Percentiles rank a stretch among this genome's conserved stretches.
phyloP scores from a whole-genome alignment of 2,113 vertebrate genomes.

The Oostethus manadensis region DNA sequence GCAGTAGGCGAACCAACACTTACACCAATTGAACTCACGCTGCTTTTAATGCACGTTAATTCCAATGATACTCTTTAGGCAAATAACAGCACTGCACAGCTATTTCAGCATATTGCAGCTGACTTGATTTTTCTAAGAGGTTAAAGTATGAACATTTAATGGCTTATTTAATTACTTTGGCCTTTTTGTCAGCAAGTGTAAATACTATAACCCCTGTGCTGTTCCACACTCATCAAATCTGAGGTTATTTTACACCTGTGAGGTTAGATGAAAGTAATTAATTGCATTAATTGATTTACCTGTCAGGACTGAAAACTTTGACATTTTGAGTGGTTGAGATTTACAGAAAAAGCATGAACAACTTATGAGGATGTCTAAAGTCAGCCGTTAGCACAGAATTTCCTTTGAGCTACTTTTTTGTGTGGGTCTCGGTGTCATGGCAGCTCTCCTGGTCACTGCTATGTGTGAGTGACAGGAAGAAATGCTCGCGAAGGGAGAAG shows the following conservation, averaged over 20 bases:
- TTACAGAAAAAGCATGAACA: conserved; percentile 20
- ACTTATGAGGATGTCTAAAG: conserved; percentile 8
- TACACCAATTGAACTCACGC: background rate
- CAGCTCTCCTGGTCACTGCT: no score
- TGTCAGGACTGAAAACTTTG: conserved; percentile 23
- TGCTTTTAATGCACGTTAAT: background rate
- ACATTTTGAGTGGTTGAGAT: conserved; percentile 23
- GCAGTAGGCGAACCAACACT: background rate
- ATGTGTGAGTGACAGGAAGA: no score
- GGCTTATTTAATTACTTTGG: conserved; percentile 25
- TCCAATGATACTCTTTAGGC: background rate
- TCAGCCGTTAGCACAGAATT: no score
- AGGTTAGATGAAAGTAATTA: conserved; percentile 51
- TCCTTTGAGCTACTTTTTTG: no score
- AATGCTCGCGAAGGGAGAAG: no score
- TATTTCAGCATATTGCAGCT: conserved; percentile 3
- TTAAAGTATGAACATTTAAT: conserved; percentile 14
- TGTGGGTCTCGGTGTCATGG: no score
- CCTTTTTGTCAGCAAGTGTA: conserved; percentile 34
- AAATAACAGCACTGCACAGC: background rate
- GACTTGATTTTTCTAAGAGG: background rate
- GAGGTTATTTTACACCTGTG: conserved; percentile 33
- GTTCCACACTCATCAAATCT: conserved; percentile 24
- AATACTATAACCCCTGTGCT: background rate
- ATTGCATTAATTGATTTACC: conserved; percentile 34